Evolutionary conservation across 2,797 vertebrate species (phyloP).

Genomic region (Melanotaenia boesemani): DNA sequence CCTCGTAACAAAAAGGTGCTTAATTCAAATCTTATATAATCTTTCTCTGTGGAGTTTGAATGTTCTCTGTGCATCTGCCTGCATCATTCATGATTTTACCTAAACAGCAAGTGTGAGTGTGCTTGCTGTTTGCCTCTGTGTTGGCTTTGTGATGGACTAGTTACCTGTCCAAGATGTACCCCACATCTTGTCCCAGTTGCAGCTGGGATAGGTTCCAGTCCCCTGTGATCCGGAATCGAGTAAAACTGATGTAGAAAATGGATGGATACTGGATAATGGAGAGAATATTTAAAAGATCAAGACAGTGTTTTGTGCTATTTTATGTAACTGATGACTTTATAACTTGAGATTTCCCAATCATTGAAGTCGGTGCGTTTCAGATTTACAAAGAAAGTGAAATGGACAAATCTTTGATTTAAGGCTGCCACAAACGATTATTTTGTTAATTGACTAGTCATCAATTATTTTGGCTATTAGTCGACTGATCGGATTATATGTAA

Average conservation of each 20-base stretch:
- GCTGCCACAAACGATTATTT: too few species aligned
- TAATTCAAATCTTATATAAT: neutral
- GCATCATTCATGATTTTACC: neutral
- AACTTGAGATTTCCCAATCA: neutral
- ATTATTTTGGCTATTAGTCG: too few species aligned
- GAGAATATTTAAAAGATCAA: neutral
- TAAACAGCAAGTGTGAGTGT: neutral
- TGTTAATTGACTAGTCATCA: too few species aligned
- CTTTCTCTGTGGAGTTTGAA: too few species aligned
- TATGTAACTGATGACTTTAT: neutral
- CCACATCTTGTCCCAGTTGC: neutral
- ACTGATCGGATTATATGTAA: too few species aligned
- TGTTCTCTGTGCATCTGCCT: neutral
- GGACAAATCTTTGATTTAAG: too few species aligned
- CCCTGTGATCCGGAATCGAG: neutral
- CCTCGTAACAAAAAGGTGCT: neutral
- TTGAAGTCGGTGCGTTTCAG: conserved; percentile 1
- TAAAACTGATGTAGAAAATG: neutral
- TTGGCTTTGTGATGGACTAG: neutral
- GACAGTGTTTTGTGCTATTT: conserved; percentile 1
- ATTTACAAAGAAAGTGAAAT: neutral
- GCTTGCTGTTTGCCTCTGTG: neutral
- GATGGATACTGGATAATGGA: neutral
- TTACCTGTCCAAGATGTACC: neutral
- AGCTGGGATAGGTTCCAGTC: neutral